These are phyloP conservation scores for Sciurus vulgaris DNA, from an alignment of 2,797 vertebrate species.

Conservation along the genomic window DNA sequence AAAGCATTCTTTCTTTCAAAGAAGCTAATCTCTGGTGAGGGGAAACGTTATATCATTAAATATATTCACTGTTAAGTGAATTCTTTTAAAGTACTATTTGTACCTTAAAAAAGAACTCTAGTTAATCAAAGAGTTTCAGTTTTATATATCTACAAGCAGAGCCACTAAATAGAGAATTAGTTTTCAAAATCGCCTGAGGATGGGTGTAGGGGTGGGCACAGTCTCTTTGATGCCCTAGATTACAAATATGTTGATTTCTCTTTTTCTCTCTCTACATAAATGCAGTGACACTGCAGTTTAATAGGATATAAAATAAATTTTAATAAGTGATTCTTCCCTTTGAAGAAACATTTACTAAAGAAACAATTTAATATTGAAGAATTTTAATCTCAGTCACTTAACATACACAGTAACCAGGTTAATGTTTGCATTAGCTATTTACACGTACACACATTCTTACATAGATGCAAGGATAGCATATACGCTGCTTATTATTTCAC, in stretches of 20 bases:
- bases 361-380: neutral
- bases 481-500: neutral
- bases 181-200: neutral
- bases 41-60: constrained; percentile 34
- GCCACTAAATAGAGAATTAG: neutral
- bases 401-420: neutral
- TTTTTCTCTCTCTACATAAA: neutral
- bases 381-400: neutral
- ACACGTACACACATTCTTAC: neutral
- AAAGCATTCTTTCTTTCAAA: constrained; percentile 52
- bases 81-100: neutral
- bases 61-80: neutral
- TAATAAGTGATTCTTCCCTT: neutral
- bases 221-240: neutral
- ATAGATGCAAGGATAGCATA: neutral
- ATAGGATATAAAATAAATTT: constrained; percentile 26
- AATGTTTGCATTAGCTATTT: neutral
- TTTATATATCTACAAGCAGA: neutral
- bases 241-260: neutral
- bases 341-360: constrained; percentile 32
- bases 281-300: neutral
- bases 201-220: neutral
- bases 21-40: neutral
- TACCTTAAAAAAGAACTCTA: neutral
- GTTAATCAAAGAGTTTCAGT: neutral